Conservation (phyloP, 2,797 vertebrate genomes). For the Caiman crocodilus region DNA sequence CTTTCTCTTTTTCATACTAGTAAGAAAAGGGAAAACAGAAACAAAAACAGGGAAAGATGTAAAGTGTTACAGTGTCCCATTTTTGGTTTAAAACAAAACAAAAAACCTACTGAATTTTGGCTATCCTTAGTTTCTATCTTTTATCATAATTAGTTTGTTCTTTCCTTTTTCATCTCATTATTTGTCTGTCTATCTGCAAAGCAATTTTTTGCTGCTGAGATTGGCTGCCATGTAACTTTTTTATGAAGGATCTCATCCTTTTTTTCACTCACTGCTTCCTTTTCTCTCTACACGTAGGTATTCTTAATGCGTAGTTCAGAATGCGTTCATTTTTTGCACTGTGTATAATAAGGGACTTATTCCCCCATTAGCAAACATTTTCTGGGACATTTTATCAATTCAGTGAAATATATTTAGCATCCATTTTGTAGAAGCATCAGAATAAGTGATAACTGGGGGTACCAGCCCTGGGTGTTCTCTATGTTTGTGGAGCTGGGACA, state of each 20-base stretch:
- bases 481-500: no score
- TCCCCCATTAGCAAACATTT: conserved; percentile 65
- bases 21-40: background rate
- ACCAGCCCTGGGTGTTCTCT: no score
- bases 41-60: background rate
- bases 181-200: background rate
- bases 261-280: conserved; percentile 18
- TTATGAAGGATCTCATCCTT: background rate
- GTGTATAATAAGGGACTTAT: conserved; percentile 42
- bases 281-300: conserved; percentile 49
- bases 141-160: background rate
- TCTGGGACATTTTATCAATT: conserved; percentile 65
- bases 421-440: conserved; percentile 9
- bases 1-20: background rate
- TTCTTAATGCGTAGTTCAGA: conserved; percentile 42
- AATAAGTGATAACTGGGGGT: no score
- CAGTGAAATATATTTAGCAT: conserved; percentile 64
- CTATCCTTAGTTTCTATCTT: background rate
- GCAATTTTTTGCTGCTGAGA: background rate
- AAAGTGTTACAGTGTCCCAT: background rate
- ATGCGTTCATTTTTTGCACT: conserved; percentile 41
- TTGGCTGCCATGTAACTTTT: background rate
- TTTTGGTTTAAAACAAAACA: background rate
- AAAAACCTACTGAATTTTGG: background rate
- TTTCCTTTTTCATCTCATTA: background rate